Percentiles rank a stretch among this genome's conserved stretches.
phyloP scores from a whole-genome alignment of 2,797 vertebrate genomes.

The Rhynchotus rufescens region DNA sequence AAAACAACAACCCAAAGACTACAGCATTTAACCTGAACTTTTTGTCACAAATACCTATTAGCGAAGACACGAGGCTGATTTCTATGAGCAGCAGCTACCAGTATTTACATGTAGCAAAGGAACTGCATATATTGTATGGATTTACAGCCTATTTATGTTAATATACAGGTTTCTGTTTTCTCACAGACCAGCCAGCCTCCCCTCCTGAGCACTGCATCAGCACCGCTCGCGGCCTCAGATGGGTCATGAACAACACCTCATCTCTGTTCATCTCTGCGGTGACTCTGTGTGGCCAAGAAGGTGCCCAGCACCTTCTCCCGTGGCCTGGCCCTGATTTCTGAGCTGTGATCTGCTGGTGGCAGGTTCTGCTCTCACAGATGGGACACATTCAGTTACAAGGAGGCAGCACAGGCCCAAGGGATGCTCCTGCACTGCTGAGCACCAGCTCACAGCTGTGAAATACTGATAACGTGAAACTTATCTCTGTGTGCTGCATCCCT shows the following conservation, averaged over 20 bases:
- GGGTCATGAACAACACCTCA: neutral
- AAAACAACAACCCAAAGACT: too few species aligned
- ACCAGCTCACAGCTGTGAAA: slow-evolving; percentile 15
- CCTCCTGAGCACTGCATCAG: neutral
- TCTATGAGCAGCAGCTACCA: slow-evolving; percentile 2
- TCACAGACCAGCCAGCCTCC: neutral
- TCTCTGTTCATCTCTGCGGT: neutral
- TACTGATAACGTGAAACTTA: slow-evolving; percentile 39
- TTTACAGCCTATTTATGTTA: neutral
- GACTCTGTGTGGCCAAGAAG: slow-evolving; percentile 4
- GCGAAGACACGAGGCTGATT: neutral
- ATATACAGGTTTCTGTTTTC: neutral
- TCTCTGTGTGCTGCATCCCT: neutral
- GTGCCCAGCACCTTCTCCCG: neutral
- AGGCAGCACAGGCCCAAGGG: neutral
- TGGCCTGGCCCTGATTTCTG: neutral
- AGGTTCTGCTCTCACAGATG: neutral
- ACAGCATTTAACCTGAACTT: neutral
- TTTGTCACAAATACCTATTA: slow-evolving; percentile 2
- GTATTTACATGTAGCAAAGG: neutral
- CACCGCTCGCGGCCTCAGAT: neutral
- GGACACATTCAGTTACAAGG: neutral
- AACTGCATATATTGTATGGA: neutral
- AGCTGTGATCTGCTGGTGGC: neutral
- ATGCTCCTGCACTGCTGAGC: neutral